Conservation (phyloP, 2,888 invertebrate species). For the Scaptomyza tumidula region DNA sequence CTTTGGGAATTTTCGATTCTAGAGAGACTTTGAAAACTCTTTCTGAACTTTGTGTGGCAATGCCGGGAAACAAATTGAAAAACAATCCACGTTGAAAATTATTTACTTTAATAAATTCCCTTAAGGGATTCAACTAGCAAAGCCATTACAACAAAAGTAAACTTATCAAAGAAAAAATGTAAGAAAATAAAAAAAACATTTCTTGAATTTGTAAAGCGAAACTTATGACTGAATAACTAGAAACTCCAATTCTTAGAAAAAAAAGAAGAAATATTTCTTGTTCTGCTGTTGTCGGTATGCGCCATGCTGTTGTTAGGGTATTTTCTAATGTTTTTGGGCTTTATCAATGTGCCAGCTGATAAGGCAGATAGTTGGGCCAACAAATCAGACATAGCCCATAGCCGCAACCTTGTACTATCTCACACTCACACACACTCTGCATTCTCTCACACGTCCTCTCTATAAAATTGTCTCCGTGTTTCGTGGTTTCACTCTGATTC, state of each 20-base stretch:
- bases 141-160: too few relatives aligned
- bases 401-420: slow-evolving; percentile 21
- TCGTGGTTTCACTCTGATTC: slow-evolving; percentile 19
- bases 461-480: slow-evolving; percentile 1
- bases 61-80: too few relatives aligned
- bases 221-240: too few relatives aligned
- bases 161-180: too few relatives aligned
- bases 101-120: too few relatives aligned
- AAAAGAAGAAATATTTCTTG: not conserved
- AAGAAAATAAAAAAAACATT: not conserved
- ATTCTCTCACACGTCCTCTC: not conserved
- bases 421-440: not conserved
- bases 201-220: not conserved
- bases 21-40: too few relatives aligned
- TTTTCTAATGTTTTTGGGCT: slow-evolving; percentile 41
- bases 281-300: not conserved
- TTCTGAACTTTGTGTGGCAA: too few relatives aligned
- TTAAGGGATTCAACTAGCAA: too few relatives aligned
- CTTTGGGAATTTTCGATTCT: too few relatives aligned
- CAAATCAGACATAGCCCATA: slow-evolving; percentile 53
- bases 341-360: slow-evolving; percentile 78
- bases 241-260: too few relatives aligned
- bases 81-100: too few relatives aligned
- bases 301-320: slow-evolving; percentile 20
- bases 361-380: slow-evolving; percentile 72